These are phyloP conservation scores for Cheilosia urbana DNA, from an alignment of 2,888 invertebrate genomes.

Conservation along the genomic window DNA sequence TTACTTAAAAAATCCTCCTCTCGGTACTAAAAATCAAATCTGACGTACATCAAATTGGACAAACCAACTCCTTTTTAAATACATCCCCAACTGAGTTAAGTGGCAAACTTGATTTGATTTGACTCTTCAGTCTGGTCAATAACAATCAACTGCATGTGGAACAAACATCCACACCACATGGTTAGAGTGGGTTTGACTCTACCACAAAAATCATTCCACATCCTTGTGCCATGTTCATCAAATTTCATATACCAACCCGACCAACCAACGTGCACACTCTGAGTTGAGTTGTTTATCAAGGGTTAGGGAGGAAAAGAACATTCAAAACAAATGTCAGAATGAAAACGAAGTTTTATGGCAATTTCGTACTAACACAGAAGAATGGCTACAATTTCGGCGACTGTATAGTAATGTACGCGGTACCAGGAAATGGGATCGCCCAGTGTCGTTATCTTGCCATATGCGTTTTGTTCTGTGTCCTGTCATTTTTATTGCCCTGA, in stretches of 20 bases:
- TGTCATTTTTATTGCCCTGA: conserved; percentile 5
- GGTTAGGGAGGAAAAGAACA: not conserved
- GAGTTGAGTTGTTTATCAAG: not conserved
- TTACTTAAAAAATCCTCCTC: no score
- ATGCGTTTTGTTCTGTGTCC: not conserved
- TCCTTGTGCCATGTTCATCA: not conserved
- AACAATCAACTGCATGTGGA: conserved; percentile 1
- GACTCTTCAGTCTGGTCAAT: not conserved
- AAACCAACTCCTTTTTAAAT: no score
- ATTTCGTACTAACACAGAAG: conserved; percentile 4
- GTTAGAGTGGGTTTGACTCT: not conserved
- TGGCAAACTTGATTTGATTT: not conserved
- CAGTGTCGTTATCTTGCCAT: conserved; percentile 15
- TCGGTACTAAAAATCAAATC: no score
- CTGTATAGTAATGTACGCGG: not conserved
- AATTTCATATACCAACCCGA: no score
- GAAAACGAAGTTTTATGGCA: conserved; percentile 26
- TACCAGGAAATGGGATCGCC: conserved; percentile 1
- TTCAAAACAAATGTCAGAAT: conserved; percentile 9
- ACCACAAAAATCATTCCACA: conserved; percentile 13
- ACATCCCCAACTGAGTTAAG: no score
- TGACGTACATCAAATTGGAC: no score
- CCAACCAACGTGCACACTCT: conserved; percentile 4
- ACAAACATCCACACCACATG: not conserved
- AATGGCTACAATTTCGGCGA: conserved; percentile 20